Conservation (phyloP, 1,140 invertebrate genomes). For the Myzus persicae region DNA sequence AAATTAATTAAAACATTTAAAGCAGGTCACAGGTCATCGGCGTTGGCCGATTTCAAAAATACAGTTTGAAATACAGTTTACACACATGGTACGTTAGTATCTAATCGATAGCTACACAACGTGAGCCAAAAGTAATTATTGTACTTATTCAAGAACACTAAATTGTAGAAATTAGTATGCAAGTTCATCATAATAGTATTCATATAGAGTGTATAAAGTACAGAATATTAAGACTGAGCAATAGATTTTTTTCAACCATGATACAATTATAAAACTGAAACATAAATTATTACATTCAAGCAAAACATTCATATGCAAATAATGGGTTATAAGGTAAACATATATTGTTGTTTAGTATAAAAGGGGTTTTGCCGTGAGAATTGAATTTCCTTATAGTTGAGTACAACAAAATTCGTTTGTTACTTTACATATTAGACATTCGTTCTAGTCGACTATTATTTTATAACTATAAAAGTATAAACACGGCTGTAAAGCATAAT, state of each 20-base stretch:
- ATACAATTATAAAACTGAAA: not conserved
- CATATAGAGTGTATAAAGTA: not conserved
- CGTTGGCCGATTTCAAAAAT: no score
- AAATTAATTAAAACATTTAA: not conserved
- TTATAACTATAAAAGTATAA: not conserved
- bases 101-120: not conserved
- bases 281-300: not conserved
- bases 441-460: not conserved
- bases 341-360: not conserved
- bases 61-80: not conserved
- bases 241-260: not conserved
- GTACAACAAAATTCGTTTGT: not conserved
- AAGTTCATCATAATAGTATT: not conserved
- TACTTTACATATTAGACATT: not conserved
- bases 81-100: not conserved
- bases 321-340: not conserved
- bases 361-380: not conserved
- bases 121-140: not conserved
- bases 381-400: not conserved
- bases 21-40: no score
- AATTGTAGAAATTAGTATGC: not conserved
- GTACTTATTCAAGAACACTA: not conserved
- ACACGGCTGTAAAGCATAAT: not conserved
- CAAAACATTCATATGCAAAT: not conserved
- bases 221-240: not conserved